phyloP scores from a whole-genome alignment of 1,140 invertebrate species.

The Drosophila insularis region DNA sequence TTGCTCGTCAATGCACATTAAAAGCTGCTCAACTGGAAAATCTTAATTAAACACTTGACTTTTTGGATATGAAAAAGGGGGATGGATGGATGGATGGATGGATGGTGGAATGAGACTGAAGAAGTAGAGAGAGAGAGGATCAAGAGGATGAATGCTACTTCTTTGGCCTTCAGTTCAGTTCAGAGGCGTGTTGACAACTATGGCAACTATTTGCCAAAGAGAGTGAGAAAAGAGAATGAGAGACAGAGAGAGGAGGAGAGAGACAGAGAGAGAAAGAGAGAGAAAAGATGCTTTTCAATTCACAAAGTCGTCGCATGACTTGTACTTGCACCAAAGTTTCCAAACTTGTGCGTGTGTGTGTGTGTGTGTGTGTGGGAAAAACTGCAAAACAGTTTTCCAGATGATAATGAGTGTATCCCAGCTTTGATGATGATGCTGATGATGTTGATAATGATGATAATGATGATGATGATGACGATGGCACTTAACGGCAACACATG shows the following conservation, averaged over 20 bases:
- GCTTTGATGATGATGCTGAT: slow-evolving; percentile 31
- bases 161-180: slow-evolving; percentile 2
- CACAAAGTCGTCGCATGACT: slow-evolving; percentile 30
- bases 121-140: background rate
- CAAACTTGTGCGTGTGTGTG: slow-evolving; percentile 21
- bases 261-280: background rate
- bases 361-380: slow-evolving; percentile 28
- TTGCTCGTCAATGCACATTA: slow-evolving; percentile 48
- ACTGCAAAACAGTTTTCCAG: slow-evolving; percentile 50
- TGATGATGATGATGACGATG: slow-evolving; percentile 41
- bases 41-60: slow-evolving; percentile 65
- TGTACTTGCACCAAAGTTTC: slow-evolving; percentile 36
- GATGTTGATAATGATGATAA: slow-evolving; percentile 14
- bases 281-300: slow-evolving; percentile 18
- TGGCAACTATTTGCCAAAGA: slow-evolving; percentile 57
- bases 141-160: slow-evolving; percentile 3
- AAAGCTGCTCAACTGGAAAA: slow-evolving; percentile 46
- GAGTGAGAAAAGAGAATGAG: slow-evolving; percentile 5
- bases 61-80: slow-evolving; percentile 12
- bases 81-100: background rate
- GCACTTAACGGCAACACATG: slow-evolving; percentile 65
- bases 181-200: slow-evolving; percentile 36
- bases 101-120: background rate
- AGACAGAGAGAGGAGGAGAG: background rate
- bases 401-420: slow-evolving; percentile 38